Percentiles rank a stretch among this genome's conserved stretches.
phyloP scores from a whole-genome alignment of 2,888 invertebrate species.

The Troides oblongomaculatus region DNA sequence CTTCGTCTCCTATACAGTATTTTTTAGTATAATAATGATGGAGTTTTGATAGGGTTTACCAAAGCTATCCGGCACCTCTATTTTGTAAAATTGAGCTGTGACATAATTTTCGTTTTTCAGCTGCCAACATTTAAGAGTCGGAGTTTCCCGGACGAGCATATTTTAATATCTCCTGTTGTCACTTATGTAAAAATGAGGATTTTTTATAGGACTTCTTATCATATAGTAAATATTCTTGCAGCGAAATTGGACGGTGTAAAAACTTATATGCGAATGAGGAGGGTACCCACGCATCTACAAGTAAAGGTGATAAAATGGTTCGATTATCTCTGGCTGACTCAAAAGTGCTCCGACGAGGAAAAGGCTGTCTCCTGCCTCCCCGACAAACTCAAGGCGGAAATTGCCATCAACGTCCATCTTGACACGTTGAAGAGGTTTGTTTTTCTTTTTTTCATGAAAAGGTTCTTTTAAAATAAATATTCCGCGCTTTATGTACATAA shows the following conservation, averaged over 20 bases:
- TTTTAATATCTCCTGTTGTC: no score
- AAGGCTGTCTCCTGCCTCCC: conserved; percentile 96
- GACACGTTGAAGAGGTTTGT: conserved; percentile 91
- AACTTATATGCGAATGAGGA: conserved; percentile 98
- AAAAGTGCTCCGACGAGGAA: conserved; percentile 99
- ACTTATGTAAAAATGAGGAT: no score
- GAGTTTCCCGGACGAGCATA: no score
- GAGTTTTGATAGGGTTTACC: no score
- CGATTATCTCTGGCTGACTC: conserved; percentile 99
- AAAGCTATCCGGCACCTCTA: no score
- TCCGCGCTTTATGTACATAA: conserved; percentile 14
- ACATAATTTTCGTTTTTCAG: no score
- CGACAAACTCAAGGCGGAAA: conserved; percentile 99
- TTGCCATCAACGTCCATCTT: conserved; percentile 99
- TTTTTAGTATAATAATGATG: no score
- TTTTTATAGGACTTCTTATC: background rate
- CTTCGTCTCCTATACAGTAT: no score
- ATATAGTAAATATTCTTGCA: conserved; percentile 75
- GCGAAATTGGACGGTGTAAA: conserved; percentile 99
- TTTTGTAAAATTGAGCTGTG: no score
- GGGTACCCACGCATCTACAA: conserved; percentile 96
- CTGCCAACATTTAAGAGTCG: no score
- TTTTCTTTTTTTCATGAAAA: conserved; percentile 13
- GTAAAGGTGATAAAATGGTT: conserved; percentile 99
- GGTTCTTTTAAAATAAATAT: conserved; percentile 15